These are phyloP conservation scores for Nettapus auritus DNA, from an alignment of 2,113 vertebrate species.

Conservation along the genomic window DNA sequence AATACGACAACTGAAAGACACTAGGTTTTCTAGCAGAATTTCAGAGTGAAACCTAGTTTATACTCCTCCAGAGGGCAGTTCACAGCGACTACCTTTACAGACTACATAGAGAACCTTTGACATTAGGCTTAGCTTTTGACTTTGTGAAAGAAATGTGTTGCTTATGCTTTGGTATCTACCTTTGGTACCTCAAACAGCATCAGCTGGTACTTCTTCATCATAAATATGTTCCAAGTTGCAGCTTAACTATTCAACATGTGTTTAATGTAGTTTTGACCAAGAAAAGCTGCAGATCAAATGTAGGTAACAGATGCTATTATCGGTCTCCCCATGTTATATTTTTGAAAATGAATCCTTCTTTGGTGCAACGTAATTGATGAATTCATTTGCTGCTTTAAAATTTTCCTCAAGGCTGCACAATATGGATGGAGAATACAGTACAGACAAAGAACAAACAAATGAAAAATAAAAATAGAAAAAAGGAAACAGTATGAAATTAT, in stretches of 20 bases:
- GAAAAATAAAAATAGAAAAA: not conserved
- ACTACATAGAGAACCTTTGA: not conserved
- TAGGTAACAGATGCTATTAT: not conserved
- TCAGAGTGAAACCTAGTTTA: not conserved
- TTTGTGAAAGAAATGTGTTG: not conserved
- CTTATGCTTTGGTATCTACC: not conserved
- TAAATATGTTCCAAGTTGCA: too few species aligned
- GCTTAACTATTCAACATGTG: not conserved
- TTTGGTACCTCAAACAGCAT: not conserved
- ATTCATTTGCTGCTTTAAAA: not conserved
- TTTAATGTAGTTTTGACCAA: not conserved
- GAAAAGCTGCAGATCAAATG: not conserved
- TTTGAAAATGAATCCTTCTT: not conserved
- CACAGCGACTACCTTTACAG: not conserved
- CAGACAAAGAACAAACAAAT: not conserved
- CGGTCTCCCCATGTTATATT: not conserved
- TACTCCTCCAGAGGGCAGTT: not conserved
- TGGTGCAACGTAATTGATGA: not conserved
- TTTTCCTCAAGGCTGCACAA: not conserved
- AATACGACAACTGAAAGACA: not conserved
- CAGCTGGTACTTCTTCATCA: not conserved
- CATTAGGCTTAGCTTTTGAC: not conserved
- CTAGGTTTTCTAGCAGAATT: not conserved
- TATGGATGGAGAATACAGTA: not conserved
- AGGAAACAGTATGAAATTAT: not conserved